phyloP scores from a whole-genome alignment of 2,797 vertebrate species.

The Silurus lanzhouensis region DNA sequence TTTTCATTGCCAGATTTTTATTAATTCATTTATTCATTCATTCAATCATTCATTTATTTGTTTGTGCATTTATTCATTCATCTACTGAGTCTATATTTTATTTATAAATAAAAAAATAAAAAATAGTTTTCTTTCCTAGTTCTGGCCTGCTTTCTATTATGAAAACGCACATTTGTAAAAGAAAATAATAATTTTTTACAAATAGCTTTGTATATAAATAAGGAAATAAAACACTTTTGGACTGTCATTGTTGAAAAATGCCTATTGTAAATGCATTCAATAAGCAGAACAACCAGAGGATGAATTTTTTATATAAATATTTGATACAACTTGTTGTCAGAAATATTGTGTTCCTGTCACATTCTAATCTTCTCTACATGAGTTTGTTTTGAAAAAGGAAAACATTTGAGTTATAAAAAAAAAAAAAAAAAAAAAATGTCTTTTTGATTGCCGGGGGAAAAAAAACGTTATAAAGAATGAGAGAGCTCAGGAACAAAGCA shows the following conservation, averaged over 20 bases:
- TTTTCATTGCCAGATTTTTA: not conserved
- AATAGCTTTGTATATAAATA: constrained; percentile 3
- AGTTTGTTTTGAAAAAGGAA: not conserved
- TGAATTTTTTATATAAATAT: constrained; percentile 1
- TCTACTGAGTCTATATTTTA: too few species aligned
- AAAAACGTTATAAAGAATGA: constrained; percentile 15
- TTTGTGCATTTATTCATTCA: too few species aligned
- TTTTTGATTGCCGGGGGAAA: not conserved
- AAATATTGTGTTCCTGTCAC: constrained; percentile 1
- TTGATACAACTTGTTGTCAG: constrained; percentile 17
- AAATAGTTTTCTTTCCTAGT: not conserved
- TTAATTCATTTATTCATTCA: too few species aligned
- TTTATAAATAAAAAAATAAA: too few species aligned
- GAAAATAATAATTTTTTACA: not conserved
- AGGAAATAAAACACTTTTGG: not conserved
- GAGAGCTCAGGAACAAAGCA: constrained; percentile 3
- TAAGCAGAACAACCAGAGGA: not conserved
- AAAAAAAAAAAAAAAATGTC: not conserved
- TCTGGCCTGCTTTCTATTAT: not conserved
- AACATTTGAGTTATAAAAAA: too few species aligned
- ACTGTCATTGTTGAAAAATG: constrained; percentile 1
- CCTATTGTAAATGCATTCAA: not conserved
- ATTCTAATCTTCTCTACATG: not conserved
- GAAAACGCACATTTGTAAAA: not conserved
- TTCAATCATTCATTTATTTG: too few species aligned